A percentile compares a stretch with the other conserved stretches of the same genome.
phyloP scores from a whole-genome alignment of 37 sponge, comb jelly and placozoan genomes.

The Eunapius fragilis region DNA sequence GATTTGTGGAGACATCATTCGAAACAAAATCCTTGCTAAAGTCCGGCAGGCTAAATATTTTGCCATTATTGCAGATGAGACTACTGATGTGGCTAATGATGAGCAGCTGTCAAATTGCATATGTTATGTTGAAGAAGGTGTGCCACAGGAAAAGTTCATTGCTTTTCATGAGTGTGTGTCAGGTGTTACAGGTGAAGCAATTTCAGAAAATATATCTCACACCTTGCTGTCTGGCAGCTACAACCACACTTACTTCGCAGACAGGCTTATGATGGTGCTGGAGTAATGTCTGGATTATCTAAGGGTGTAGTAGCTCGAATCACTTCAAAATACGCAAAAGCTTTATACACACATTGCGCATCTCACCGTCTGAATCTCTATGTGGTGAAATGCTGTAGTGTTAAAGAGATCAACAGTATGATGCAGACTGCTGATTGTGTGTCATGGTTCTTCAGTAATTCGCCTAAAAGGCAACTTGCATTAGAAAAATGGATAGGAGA shows the following conservation, averaged over 20 bases:
- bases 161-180: slow-evolving; percentile 15
- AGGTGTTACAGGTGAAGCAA: slow-evolving; percentile 49
- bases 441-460: slow-evolving; percentile 28
- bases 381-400: slow-evolving; percentile 19
- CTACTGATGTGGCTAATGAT: slow-evolving; percentile 60
- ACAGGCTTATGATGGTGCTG: slow-evolving; percentile 66
- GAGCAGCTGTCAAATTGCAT: slow-evolving; percentile 49
- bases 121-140: too few species aligned
- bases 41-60: slow-evolving; percentile 51
- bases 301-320: slow-evolving; percentile 57
- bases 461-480: slow-evolving; percentile 37
- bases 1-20: slow-evolving; percentile 49
- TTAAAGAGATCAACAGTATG: slow-evolving; percentile 35
- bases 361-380: slow-evolving; percentile 28
- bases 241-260: slow-evolving; percentile 7
- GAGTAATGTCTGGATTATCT: slow-evolving; percentile 45
- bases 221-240: slow-evolving; percentile 17
- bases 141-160: too few species aligned
- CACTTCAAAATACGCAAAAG: slow-evolving; percentile 25
- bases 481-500: slow-evolving; percentile 32
- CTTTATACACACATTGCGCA: slow-evolving; percentile 2
- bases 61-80: slow-evolving; percentile 78
- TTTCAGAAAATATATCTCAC: slow-evolving; percentile 27
- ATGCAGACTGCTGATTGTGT: slow-evolving; percentile 24
- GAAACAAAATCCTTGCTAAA: slow-evolving; percentile 39